Percentiles rank a stretch among this genome's conserved stretches.
Evolutionary conservation across 2,888 invertebrate species (phyloP).

Genomic region (Chalcis sispes): DNA sequence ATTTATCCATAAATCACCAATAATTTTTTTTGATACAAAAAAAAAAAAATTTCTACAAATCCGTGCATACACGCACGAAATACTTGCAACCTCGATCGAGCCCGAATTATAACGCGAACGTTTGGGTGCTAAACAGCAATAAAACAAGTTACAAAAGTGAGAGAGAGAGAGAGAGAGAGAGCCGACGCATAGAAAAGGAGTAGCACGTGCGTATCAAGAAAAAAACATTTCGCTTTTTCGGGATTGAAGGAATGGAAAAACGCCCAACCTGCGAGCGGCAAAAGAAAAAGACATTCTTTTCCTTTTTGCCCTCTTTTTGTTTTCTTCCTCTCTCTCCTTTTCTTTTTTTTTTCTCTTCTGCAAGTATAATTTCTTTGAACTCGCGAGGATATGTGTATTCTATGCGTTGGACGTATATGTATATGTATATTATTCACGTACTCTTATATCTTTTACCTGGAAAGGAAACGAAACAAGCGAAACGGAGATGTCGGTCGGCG

Average conservation of each 20-base stretch:
- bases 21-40: too few relatives aligned
- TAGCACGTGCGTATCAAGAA: not conserved
- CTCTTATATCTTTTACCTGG: not conserved
- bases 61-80: too few relatives aligned
- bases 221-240: not conserved
- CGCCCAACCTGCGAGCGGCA: not conserved
- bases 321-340: too few relatives aligned
- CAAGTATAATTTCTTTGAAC: not conserved
- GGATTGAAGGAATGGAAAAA: not conserved
- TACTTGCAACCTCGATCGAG: too few relatives aligned
- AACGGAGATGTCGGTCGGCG: not conserved
- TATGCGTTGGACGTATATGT: not conserved
- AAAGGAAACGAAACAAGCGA: not conserved
- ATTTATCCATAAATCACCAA: too few relatives aligned
- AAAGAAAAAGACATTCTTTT: not conserved
- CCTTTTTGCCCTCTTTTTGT: not conserved
- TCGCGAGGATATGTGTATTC: not conserved
- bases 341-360: not conserved
- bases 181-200: not conserved
- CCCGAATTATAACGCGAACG: too few relatives aligned
- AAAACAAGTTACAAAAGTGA: too few relatives aligned
- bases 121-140: too few relatives aligned
- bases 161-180: too few relatives aligned
- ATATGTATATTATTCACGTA: not conserved
- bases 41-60: too few relatives aligned